Evolutionary conservation across 1,140 invertebrate genomes (phyloP).

Genomic region (Nasonia giraulti): DNA sequence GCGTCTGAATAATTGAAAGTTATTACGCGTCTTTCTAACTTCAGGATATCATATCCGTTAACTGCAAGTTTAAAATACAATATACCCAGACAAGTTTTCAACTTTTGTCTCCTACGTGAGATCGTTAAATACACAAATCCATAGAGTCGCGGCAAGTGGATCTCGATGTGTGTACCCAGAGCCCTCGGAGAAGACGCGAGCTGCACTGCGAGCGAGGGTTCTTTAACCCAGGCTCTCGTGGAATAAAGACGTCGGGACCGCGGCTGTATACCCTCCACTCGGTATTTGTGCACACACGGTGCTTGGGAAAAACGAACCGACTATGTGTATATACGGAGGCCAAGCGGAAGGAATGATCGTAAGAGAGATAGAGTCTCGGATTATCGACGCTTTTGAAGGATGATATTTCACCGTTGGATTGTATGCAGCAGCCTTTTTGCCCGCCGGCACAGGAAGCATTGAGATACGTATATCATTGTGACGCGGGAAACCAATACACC

Average conservation of each 20-base stretch:
- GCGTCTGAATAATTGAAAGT: too few relatives aligned
- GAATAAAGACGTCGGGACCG: constrained; percentile 33
- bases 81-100: too few relatives aligned
- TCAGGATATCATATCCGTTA: too few relatives aligned
- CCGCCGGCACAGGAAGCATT: not conserved
- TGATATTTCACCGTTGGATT: constrained; percentile 43
- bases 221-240: constrained; percentile 8
- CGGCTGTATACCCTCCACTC: not conserved
- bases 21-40: too few relatives aligned
- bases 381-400: constrained; percentile 48
- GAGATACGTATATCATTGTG: constrained; percentile 18
- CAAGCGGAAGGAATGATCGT: constrained; percentile 30
- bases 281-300: not conserved
- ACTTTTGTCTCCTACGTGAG: too few relatives aligned
- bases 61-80: too few relatives aligned
- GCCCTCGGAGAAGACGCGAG: not conserved
- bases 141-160: too few relatives aligned
- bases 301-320: constrained; percentile 43
- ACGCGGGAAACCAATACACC: not conserved
- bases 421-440: not conserved
- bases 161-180: not conserved
- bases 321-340: constrained; percentile 26
- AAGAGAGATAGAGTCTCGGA: constrained; percentile 44
- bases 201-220: not conserved
- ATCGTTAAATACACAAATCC: too few relatives aligned